Evolutionary conservation across 2,113 vertebrate genomes (phyloP).

Genomic region (Ceyx cyanopectus): DNA sequence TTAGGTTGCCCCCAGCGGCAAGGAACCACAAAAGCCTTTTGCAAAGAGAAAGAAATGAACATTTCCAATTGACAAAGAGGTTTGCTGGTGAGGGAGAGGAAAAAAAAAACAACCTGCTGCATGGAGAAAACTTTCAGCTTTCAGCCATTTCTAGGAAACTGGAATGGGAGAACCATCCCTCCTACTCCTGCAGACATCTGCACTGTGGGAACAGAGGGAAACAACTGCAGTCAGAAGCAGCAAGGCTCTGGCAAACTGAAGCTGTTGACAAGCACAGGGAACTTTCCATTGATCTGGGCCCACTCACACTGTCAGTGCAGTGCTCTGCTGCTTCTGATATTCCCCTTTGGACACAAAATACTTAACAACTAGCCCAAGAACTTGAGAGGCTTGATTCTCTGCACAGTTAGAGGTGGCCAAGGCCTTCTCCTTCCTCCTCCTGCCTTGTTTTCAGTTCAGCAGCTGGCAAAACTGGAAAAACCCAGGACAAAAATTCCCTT

Average conservation of each 20-base stretch:
- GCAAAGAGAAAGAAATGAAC: background rate
- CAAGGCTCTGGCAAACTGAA: constrained; percentile 38
- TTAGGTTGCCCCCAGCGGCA: constrained; percentile 59
- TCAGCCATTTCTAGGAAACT: constrained; percentile 50
- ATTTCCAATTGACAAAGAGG: constrained; percentile 20
- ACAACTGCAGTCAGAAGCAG: background rate
- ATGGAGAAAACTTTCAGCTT: constrained; percentile 14
- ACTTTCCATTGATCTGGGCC: background rate
- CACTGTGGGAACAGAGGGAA: background rate
- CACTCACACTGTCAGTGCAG: background rate
- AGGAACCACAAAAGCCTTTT: background rate
- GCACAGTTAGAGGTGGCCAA: background rate
- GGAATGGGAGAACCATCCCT: constrained; percentile 29
- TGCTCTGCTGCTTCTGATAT: background rate
- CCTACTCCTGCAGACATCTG: constrained; percentile 1
- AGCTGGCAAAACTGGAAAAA: constrained; percentile 58
- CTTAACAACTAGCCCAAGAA: constrained; percentile 6
- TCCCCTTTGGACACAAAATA: background rate
- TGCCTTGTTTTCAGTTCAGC: constrained; percentile 16
- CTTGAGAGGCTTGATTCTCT: background rate
- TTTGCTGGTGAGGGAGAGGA: background rate
- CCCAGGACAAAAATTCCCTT: constrained; percentile 45
- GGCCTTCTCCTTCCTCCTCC: background rate
- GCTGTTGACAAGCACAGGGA: background rate
- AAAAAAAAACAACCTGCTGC: background rate